These are phyloP conservation scores for Drosophila kuntzei DNA, from an alignment of 2,888 invertebrate species.

Conservation along the genomic window DNA sequence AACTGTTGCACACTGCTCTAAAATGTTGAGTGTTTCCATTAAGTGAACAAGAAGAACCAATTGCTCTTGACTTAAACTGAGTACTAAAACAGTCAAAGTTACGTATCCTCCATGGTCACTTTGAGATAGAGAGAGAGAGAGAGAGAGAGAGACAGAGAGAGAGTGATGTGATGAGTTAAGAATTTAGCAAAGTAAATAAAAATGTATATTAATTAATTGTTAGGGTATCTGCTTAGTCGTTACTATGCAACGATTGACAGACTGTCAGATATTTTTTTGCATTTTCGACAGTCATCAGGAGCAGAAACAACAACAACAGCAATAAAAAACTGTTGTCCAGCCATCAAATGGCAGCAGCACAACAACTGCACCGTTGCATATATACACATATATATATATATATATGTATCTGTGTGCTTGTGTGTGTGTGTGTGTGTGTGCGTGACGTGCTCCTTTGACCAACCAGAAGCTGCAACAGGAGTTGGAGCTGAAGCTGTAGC, in stretches of 20 bases:
- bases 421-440: conserved; percentile 34
- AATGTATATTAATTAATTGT: neutral
- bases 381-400: conserved; percentile 34
- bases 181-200: too few species aligned
- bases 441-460: conserved; percentile 45
- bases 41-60: too few species aligned
- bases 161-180: too few species aligned
- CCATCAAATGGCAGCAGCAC: conserved; percentile 53
- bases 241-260: neutral
- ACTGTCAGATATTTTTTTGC: conserved; percentile 5
- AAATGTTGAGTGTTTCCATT: too few species aligned
- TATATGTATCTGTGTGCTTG: conserved; percentile 37
- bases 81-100: too few species aligned
- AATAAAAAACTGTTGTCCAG: conserved; percentile 5
- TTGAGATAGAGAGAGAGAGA: neutral
- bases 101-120: neutral
- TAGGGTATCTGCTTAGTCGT: conserved; percentile 24
- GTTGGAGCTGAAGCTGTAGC: conserved; percentile 9
- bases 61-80: too few species aligned
- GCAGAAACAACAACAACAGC: conserved; percentile 11
- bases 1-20: too few species aligned
- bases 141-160: neutral
- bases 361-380: conserved; percentile 53
- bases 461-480: conserved; percentile 49
- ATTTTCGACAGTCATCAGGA: conserved; percentile 54